Evolutionary conservation across 2,113 vertebrate genomes (phyloP), one percentile per base, ranked within the genome.

Genomic region (Neotoma lepida): DNA sequence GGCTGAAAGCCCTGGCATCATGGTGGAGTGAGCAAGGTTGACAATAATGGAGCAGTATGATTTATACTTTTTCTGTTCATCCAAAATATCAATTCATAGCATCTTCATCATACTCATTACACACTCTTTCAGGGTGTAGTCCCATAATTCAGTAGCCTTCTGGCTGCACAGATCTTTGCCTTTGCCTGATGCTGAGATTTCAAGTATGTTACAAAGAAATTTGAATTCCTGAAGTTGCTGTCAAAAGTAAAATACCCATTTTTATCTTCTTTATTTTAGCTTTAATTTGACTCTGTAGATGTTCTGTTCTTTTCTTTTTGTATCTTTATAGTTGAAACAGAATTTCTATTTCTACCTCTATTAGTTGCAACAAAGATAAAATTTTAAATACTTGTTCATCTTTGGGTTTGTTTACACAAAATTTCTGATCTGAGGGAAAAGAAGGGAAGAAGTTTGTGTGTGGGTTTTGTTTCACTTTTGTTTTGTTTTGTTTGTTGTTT

Each of bases 131-230:
- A 71, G 44, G 14, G 24, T 28, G 28, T 39, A 49, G 88, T 84
- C 68, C 39, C 24, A 54, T 71, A 41, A 86, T 78, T 76, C 61
- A 35, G 54, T 71, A 74, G 30, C 9, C 6, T 20, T 78, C 33
- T 76, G 24, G 13, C 10, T 86, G 92, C 74, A n/a, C 58, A 88
- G 89, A 26, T 49, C 94, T 86, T 3, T 94, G 3, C 4, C 4
- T 49, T 95, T 74, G 46, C 33, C 44, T 58, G 78, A 58, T 68
- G 90, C 77, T 93, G 46, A 95, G 35, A 93, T 20, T 84, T 81
- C 68, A 56, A 9, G 28, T 94, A 35, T 81, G 12, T 86, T 68
- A 49, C 14, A 66, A 74, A 70, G 22, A 6, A 76, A 81, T 28
- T 74, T 89, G 41, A 89, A 93, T 70, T 95, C 18, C 84, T 56